A percentile compares a stretch with the other conserved stretches of the same genome.
phyloP scores from a whole-genome alignment of 2,888 invertebrate genomes.

The Spilarctia lutea region DNA sequence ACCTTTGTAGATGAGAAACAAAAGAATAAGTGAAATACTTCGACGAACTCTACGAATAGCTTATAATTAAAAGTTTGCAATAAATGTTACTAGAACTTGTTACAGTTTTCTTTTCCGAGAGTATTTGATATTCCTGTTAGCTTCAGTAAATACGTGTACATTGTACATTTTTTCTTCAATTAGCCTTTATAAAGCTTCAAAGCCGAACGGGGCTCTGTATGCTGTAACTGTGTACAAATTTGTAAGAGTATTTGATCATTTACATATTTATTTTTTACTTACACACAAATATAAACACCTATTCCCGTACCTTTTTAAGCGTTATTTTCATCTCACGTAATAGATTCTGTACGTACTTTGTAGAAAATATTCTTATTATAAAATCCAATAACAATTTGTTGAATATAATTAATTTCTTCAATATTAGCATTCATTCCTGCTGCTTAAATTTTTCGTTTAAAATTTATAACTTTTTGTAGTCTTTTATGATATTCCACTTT shows the following conservation, averaged over 20 bases:
- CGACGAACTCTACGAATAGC: slow-evolving; percentile 23
- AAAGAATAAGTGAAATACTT: slow-evolving; percentile 22
- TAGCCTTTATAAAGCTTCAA: background rate
- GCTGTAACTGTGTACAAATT: background rate
- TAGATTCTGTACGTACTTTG: background rate
- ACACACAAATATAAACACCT: background rate
- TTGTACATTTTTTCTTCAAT: slow-evolving; percentile 4
- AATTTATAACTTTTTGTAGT: background rate
- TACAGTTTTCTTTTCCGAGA: slow-evolving; percentile 23
- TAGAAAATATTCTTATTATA: background rate
- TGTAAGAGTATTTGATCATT: background rate
- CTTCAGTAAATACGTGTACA: background rate
- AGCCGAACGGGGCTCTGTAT: background rate
- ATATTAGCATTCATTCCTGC: background rate
- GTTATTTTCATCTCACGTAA: background rate
- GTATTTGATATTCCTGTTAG: slow-evolving; percentile 15
- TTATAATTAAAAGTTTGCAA: slow-evolving; percentile 39
- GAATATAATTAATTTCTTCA: background rate
- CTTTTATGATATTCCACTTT: background rate
- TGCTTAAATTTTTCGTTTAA: background rate
- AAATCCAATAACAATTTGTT: background rate
- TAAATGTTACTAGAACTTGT: slow-evolving; percentile 30
- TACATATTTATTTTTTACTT: background rate
- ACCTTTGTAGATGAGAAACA: slow-evolving; percentile 28
- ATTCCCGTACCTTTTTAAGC: background rate